Evolutionary conservation across 2,888 invertebrate species (phyloP), one percentile per base, ranked within the genome.

Genomic region (Lissocephala sabroskyi): DNA sequence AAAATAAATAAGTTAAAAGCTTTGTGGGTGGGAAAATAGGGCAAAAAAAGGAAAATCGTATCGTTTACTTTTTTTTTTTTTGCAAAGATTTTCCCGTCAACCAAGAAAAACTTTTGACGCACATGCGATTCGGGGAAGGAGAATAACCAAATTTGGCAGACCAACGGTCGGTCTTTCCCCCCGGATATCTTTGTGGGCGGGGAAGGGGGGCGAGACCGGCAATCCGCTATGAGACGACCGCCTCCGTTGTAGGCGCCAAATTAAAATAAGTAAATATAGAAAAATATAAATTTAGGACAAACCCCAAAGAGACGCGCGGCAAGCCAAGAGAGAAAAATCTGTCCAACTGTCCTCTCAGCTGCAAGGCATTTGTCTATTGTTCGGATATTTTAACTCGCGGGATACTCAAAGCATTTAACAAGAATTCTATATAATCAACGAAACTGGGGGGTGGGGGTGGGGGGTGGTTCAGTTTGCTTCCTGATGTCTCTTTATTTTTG

Each of bases 211-310:
- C 23, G 7, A 23, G 23, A 23, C 4, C 4, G 23, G 23, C 23
- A 3, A 23, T 23, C 4, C n/a, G 16, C 4, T 18, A 41, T 30
- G 41, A 41, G 11, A 29, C n/a, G 11, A n/a, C 13, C 17, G 41
- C 3, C 29, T 11, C 11, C 5, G 40, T 28, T 45, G 44, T 41
- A 46, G 49, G 53, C 49, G 49, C 45, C 18, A 45, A 43, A 55
- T 30, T 23, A 41, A 23, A 41, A 37, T 54, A 49, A 43, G 53
- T 62, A 63, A 56, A 66, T 64, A 73, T 66, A 71, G 67, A 75
- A 61, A n/a, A 52, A 57, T 52, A 62, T 62, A 62, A 73, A 75
- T 75, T 59, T 71, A 41, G 60, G 52, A 41, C 49, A 64, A 41
- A 14, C 18, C 10, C 11, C 14, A 41, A 14, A 28, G 26, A 41